phyloP scores from a whole-genome alignment of 2,888 invertebrate species.

The Plebejus melissa region DNA sequence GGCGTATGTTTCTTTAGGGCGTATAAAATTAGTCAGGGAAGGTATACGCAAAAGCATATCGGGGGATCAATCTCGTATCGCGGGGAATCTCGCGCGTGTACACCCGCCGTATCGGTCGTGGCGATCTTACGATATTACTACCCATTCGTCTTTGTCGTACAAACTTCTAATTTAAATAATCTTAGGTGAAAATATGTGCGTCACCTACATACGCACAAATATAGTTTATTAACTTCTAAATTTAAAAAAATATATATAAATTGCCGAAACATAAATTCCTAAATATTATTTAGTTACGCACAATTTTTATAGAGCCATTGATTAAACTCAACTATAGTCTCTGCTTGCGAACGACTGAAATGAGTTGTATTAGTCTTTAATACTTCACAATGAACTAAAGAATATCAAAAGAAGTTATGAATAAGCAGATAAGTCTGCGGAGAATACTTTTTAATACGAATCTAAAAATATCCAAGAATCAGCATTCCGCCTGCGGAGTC shows the following conservation, averaged over 20 bases:
- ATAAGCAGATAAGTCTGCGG: neutral
- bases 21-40: constrained; percentile 58
- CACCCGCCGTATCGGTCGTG: constrained; percentile 56
- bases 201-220: neutral
- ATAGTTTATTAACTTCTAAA: no score
- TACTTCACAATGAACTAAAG: neutral
- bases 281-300: no score
- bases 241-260: no score
- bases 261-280: no score
- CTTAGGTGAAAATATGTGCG: constrained; percentile 65
- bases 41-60: constrained; percentile 77
- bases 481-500: constrained; percentile 8
- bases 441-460: constrained; percentile 3
- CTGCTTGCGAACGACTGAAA: neutral
- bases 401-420: neutral
- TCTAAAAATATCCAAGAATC: constrained; percentile 15
- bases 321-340: neutral
- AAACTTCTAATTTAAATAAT: constrained; percentile 78
- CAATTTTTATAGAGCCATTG: neutral
- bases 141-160: constrained; percentile 78
- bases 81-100: constrained; percentile 73
- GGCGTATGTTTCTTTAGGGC: constrained; percentile 43
- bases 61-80: constrained; percentile 73
- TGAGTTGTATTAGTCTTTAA: neutral
- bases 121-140: constrained; percentile 74